These are phyloP conservation scores for Platycnemis pennipes DNA, from an alignment of 2,888 invertebrate genomes.

Conservation along the genomic window DNA sequence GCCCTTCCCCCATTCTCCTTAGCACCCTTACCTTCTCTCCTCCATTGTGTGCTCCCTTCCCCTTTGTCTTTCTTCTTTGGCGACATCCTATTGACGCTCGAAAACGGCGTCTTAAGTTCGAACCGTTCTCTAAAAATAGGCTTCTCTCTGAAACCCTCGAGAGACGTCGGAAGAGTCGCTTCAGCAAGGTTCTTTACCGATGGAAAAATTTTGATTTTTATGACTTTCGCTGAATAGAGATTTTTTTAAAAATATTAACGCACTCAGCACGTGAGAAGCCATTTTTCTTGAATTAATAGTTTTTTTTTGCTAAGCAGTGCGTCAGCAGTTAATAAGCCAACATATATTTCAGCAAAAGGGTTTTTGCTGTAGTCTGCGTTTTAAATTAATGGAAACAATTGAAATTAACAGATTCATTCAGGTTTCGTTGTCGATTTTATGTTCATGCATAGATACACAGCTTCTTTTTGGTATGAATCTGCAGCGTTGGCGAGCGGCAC, in stretches of 20 bases:
- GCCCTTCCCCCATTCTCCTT: background rate
- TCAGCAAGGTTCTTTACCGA: background rate
- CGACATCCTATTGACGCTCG: background rate
- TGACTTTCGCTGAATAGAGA: background rate
- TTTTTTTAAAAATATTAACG: background rate
- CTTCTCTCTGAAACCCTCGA: background rate
- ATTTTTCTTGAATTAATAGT: no score
- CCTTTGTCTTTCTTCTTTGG: background rate
- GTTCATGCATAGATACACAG: no score
- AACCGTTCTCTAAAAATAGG: background rate
- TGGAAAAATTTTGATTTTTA: background rate
- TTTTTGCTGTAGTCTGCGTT: no score
- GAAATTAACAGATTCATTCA: no score
- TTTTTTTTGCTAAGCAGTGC: no score
- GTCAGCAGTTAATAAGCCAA: no score
- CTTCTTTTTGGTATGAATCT: no score
- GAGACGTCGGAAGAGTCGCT: background rate
- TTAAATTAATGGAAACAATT: no score
- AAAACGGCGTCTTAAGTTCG: background rate
- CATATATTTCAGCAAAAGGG: no score
- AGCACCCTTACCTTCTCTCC: background rate
- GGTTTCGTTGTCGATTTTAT: no score
- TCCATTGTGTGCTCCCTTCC: background rate
- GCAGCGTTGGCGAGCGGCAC: no score
- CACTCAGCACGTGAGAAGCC: background rate